phyloP scores from a whole-genome alignment of 2,888 invertebrate genomes.

The Ferdinandea cuprea region DNA sequence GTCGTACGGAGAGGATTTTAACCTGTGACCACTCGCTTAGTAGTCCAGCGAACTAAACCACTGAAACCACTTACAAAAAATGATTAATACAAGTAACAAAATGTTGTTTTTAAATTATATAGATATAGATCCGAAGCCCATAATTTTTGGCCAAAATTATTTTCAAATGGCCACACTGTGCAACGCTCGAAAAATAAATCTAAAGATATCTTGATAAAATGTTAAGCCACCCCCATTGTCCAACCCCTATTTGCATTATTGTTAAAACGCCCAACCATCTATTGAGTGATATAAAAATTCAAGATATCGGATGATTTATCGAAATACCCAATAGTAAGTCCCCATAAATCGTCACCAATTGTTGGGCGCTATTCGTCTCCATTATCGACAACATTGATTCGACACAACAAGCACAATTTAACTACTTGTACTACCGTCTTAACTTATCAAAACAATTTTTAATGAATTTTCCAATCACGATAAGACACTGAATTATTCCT shows the following conservation, averaged over 20 bases:
- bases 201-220: background rate
- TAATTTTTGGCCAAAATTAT: no score
- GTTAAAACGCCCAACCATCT: constrained; percentile 31
- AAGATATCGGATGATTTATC: constrained; percentile 63
- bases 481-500: constrained; percentile 58
- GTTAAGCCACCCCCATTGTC: constrained; percentile 43
- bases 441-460: constrained; percentile 58
- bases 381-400: constrained; percentile 54
- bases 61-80: no score
- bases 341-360: constrained; percentile 30
- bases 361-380: constrained; percentile 48
- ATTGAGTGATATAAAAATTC: constrained; percentile 36
- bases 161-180: no score
- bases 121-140: no score
- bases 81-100: no score
- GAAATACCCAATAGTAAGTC: constrained; percentile 52
- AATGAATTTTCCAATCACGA: constrained; percentile 67
- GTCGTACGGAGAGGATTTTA: no score
- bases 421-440: constrained; percentile 40
- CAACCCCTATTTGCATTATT: constrained; percentile 52
- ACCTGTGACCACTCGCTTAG: no score
- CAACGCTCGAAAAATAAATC: background rate
- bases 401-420: constrained; percentile 46
- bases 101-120: no score
- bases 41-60: no score